A percentile compares a stretch with the other conserved stretches of the same genome.
Conservation (phyloP, 2,113 vertebrate species). For the Centropristis striata region DNA sequence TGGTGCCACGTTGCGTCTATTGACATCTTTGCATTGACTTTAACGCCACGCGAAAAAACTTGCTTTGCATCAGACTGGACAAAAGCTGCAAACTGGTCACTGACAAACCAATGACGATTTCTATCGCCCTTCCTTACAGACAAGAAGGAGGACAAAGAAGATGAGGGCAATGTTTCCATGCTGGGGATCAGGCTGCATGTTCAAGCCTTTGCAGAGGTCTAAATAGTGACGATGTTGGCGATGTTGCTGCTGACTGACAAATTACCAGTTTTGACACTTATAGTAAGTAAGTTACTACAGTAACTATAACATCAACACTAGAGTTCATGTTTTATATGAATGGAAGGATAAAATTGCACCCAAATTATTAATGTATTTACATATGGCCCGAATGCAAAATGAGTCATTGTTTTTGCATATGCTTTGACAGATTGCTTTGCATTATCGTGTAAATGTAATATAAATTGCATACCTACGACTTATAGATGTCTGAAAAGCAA, state of each 20-base stretch:
- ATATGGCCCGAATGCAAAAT: background rate
- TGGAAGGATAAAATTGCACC: background rate
- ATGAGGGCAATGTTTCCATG: background rate
- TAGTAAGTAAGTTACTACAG: background rate
- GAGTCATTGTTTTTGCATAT: background rate
- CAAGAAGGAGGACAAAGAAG: background rate
- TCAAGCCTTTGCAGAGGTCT: background rate
- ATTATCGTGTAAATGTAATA: too few species aligned
- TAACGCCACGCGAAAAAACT: too few species aligned
- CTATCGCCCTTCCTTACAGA: background rate
- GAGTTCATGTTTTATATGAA: background rate
- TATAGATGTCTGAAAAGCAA: too few species aligned
- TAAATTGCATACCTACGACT: too few species aligned
- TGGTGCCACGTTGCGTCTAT: too few species aligned
- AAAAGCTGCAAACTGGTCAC: conserved; percentile 4
- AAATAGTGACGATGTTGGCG: background rate
- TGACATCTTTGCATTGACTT: too few species aligned
- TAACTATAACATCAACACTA: too few species aligned
- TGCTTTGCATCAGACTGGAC: conserved; percentile 2
- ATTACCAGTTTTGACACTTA: background rate
- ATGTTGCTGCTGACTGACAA: background rate
- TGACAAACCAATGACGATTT: background rate
- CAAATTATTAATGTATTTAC: background rate
- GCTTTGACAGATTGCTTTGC: too few species aligned
- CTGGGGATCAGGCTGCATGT: background rate